Base-by-base conservation (phyloP, 2,113 vertebrate species). In the Perca flavescens region DNA sequence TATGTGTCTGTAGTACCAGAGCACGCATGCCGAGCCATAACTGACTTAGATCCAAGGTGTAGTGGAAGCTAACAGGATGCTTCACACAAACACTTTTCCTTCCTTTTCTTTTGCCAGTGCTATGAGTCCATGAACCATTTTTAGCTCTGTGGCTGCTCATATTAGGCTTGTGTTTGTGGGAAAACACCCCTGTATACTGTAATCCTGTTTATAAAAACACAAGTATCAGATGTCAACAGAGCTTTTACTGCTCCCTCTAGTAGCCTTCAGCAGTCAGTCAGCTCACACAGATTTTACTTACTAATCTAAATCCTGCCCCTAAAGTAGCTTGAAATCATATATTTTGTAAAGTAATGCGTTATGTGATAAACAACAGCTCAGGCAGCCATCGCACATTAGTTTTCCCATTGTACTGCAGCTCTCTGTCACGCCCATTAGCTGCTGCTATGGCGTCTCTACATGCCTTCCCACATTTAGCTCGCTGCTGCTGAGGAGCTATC, bases 401-500 rank as follows among this genome's bases (percentile, higher is more conserved):
- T 58, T 81, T 63, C 50, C 46, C 4, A 22, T 10, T 21, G 21
- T 61, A n/a, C 46, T 22, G 36, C 17, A 11, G 72, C 69, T 68
- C 43, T 22, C 1, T 10, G 70, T 46, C 57, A 14, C 77, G 21
- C 66, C 82, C 79, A 3, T 60, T 14, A 21, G 60, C 81, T 57
- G 74, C 72, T 49, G 62, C 63, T 71, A 5, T 11, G 40, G 21
- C 10, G 1, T 6, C 28, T n/a, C 31, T 17, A 31, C 76, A 52
- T 53, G 53, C 40, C 83, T 63, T 58, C 5, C 7, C 22, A 36
- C 21, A 13, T 58, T 34, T 2, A 19, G 56, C 50, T 28, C 16
- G 12, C 74, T 16, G 71, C 62, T 56, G 60, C 77, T 53, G 53
- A 80, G 89, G 88, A 89, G 91, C 89, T 91, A 77, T 92, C 91